These are phyloP conservation scores for Synchiropus splendidus DNA, from an alignment of 2,113 vertebrate species.

Conservation along the genomic window DNA sequence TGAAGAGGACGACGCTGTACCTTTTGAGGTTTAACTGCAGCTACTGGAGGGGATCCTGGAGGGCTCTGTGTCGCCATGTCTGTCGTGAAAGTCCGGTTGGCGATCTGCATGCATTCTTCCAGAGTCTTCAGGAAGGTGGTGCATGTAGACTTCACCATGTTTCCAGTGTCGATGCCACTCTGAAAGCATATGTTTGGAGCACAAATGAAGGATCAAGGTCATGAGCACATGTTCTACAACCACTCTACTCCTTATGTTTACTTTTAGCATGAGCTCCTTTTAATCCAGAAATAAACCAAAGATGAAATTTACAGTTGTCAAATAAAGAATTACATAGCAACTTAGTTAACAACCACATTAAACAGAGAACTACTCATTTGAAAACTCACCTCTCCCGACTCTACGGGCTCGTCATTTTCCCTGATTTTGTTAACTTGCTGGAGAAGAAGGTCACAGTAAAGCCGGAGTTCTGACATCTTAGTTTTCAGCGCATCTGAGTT, in stretches of 20 bases:
- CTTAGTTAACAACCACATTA: no score
- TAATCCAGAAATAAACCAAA: no score
- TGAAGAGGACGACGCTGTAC: slow-evolving; percentile 48
- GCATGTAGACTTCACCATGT: slow-evolving; percentile 88
- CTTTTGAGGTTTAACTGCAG: slow-evolving; percentile 78
- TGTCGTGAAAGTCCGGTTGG: slow-evolving; percentile 79
- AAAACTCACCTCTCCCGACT: slow-evolving; percentile 44
- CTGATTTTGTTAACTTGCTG: slow-evolving; percentile 91
- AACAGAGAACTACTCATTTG: no score
- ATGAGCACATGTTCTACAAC: no score
- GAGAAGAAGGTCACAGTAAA: slow-evolving; percentile 96
- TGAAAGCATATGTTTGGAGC: slow-evolving; percentile 29
- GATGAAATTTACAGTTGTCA: no score
- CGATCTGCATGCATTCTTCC: slow-evolving; percentile 97
- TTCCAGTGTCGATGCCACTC: slow-evolving; percentile 75
- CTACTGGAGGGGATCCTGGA: slow-evolving; percentile 78
- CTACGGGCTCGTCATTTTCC: slow-evolving; percentile 47
- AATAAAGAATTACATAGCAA: no score
- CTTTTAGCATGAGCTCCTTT: no score
- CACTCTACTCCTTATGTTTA: no score
- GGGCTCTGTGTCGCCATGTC: slow-evolving; percentile 74
- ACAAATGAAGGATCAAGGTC: no score
- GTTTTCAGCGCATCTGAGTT: slow-evolving; percentile 89
- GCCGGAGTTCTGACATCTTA: slow-evolving; percentile 92
- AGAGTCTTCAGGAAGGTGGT: slow-evolving; percentile 92